phyloP scores from a whole-genome alignment of 2,113 vertebrate genomes.

The Channa argus region DNA sequence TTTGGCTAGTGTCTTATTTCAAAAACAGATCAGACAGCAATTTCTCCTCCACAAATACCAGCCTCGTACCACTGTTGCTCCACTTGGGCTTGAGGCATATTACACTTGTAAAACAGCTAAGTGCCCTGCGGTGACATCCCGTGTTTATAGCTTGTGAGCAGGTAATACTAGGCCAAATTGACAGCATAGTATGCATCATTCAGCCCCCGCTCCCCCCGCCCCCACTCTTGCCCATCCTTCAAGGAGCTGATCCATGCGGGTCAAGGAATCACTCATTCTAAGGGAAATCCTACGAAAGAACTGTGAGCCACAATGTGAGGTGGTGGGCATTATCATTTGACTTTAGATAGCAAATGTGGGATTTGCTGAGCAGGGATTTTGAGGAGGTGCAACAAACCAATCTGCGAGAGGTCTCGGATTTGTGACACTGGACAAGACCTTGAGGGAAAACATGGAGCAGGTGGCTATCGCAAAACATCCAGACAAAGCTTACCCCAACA shows the following conservation, averaged over 20 bases:
- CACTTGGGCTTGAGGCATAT: constrained; percentile 15
- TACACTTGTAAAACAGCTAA: constrained; percentile 40
- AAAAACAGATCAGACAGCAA: constrained; percentile 52
- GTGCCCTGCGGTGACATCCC: constrained; percentile 38
- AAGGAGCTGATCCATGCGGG: constrained; percentile 50
- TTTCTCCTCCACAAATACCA: constrained; percentile 43
- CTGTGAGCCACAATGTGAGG: constrained; percentile 44
- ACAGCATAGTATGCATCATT: constrained; percentile 25
- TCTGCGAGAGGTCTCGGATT: constrained; percentile 52
- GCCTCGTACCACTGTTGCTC: constrained; percentile 11
- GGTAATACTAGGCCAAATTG: constrained; percentile 37
- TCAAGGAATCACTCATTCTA: constrained; percentile 48
- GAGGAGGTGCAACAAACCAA: constrained; percentile 37
- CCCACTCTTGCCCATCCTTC: not conserved
- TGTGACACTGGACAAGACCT: constrained; percentile 53
- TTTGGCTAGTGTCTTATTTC: constrained; percentile 50
- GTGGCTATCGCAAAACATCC: constrained; percentile 23
- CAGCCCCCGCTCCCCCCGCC: constrained; percentile 12
- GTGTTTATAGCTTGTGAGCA: constrained; percentile 49
- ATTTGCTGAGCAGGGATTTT: constrained; percentile 35
- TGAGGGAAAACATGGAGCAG: constrained; percentile 55
- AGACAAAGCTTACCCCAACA: constrained; percentile 37
- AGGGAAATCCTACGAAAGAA: constrained; percentile 52
- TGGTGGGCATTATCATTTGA: constrained; percentile 57
- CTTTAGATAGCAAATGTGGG: constrained; percentile 41